Percentiles rank a stretch among this genome's conserved stretches.
Conservation (phyloP, 2,113 vertebrate species). For the Irena cyanogastra region DNA sequence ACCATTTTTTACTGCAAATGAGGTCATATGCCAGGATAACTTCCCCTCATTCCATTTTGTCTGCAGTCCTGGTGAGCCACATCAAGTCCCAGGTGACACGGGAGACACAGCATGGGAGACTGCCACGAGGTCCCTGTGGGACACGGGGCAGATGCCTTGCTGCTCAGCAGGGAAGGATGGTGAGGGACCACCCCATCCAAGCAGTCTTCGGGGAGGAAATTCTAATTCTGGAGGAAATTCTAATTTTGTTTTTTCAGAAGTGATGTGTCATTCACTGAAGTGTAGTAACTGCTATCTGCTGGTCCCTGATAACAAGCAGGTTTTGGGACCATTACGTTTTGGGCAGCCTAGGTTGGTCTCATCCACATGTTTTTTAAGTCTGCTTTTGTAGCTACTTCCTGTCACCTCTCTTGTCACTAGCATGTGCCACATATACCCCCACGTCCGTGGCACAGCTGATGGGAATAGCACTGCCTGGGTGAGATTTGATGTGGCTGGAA, state of each 20-base stretch:
- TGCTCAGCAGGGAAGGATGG: background rate
- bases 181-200: background rate
- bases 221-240: background rate
- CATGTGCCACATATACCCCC: rapidly evolving
- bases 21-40: background rate
- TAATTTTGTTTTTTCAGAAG: background rate
- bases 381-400: background rate
- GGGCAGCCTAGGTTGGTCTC: background rate
- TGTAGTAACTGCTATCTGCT: background rate
- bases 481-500: background rate
- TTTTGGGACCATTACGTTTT: background rate
- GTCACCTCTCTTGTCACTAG: background rate
- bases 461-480: background rate
- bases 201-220: background rate
- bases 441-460: background rate
- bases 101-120: rapidly evolving
- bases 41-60: background rate
- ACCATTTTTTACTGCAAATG: background rate
- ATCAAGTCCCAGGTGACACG: rapidly evolving
- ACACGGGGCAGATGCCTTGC: rapidly evolving
- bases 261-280: background rate
- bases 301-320: background rate
- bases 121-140: rapidly evolving
- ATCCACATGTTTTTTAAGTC: background rate
- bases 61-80: background rate